phyloP scores from a whole-genome alignment of 2,888 invertebrate species.

The Toxonevra muliebris region DNA sequence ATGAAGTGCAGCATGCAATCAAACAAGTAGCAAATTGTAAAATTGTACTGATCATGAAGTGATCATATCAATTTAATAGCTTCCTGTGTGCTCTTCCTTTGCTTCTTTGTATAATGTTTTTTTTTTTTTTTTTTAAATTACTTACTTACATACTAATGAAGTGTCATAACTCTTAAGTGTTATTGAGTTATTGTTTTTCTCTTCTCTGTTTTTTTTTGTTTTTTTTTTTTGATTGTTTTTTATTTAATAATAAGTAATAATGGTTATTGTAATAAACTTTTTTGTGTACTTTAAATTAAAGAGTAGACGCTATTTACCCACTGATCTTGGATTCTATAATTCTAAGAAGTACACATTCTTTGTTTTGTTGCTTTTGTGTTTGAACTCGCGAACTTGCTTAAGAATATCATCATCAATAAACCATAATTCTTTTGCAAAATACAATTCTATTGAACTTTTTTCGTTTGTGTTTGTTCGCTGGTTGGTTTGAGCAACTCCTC shows the following conservation, averaged over 20 bases:
- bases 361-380: neutral
- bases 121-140: neutral
- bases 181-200: conserved; percentile 31
- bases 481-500: neutral
- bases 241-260: neutral
- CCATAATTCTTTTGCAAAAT: conserved; percentile 53
- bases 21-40: too few species aligned
- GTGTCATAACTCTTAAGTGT: conserved; percentile 31
- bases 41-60: conserved; percentile 24
- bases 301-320: too few species aligned
- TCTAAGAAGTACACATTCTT: too few species aligned
- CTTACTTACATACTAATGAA: conserved; percentile 29
- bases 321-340: too few species aligned
- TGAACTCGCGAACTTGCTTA: conserved; percentile 31
- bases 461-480: conserved; percentile 2
- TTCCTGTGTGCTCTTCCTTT: conserved; percentile 20
- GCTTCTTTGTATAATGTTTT: neutral
- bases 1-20: too few species aligned
- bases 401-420: conserved; percentile 59
- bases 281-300: too few species aligned
- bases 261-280: too few species aligned
- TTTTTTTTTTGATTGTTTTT: neutral
- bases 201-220: too few species aligned
- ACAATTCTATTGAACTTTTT: conserved; percentile 57
- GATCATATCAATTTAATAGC: conserved; percentile 37